These are phyloP conservation scores for Drosophila asahinai DNA, from an alignment of 1,140 invertebrate species.

Conservation along the genomic window DNA sequence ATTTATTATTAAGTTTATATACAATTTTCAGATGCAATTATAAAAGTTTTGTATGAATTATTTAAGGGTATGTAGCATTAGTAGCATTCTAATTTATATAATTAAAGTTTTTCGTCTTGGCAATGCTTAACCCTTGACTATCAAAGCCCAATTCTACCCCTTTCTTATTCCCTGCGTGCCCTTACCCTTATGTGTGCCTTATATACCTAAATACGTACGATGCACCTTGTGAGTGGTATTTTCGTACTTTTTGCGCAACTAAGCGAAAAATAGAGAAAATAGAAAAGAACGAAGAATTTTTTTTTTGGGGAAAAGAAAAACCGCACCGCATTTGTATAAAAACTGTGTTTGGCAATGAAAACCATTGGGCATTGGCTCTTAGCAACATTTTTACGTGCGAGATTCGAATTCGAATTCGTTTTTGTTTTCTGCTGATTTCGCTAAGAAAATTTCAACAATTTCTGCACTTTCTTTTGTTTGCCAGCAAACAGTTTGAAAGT, in stretches of 20 bases:
- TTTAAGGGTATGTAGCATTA: too few relatives aligned
- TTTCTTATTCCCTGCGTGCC: neutral
- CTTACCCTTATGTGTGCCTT: neutral
- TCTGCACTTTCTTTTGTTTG: slow-evolving; percentile 83
- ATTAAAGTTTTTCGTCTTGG: too few relatives aligned
- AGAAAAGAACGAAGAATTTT: neutral
- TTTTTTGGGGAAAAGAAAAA: slow-evolving; percentile 27
- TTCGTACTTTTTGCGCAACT: slow-evolving; percentile 66
- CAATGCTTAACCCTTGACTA: slow-evolving; percentile 2
- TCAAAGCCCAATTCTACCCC: neutral
- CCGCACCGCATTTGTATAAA: slow-evolving; percentile 62
- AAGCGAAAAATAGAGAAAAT: slow-evolving; percentile 56
- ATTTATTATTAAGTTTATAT: too few relatives aligned
- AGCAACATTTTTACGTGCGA: slow-evolving; percentile 66
- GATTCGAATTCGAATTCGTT: slow-evolving; percentile 45
- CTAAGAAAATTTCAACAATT: slow-evolving; percentile 77
- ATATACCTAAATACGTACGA: neutral
- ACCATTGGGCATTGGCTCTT: slow-evolving; percentile 58
- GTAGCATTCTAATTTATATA: neutral
- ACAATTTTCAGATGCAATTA: neutral
- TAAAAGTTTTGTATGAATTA: too few relatives aligned
- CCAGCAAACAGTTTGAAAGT: slow-evolving; percentile 68
- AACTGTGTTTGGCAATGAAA: slow-evolving; percentile 78
- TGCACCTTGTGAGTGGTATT: slow-evolving; percentile 16
- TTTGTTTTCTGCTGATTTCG: slow-evolving; percentile 55